Base-by-base conservation (phyloP, 1,140 invertebrate species). In the Gerris buenoi region DNA sequence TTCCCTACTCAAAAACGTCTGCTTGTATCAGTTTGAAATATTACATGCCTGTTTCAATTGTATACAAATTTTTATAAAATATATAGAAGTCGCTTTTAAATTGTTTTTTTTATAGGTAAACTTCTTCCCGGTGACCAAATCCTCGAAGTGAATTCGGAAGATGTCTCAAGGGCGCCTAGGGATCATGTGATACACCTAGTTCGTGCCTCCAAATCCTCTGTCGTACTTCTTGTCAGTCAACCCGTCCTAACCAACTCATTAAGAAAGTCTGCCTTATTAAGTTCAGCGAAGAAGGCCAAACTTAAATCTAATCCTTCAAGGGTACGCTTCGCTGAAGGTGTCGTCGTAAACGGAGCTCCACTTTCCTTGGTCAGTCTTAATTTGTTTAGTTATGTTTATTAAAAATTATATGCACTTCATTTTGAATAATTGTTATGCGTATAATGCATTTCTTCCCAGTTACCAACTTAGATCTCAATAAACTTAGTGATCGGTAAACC, bases 181-280 rank as follows among this genome's bases (percentile, higher is more conserved):
- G 91, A 95, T 77, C 88, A 91, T 77, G 93, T 95, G 27, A 95
- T 96, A 64, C 85, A 92, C 59, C 79, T 93, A 73, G 90, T 96
- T 22, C 82, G 91, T 25, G 87, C 89, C 0, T 92, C 90, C 75
- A 80, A 86, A 46, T 81, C 88, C 5, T 83, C 83, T 22, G 90
- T 95, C 0, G 82, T 81, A 58, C 77, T 95, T 23, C 82, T 86
- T 10, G 91, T 93, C 1, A 91, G 90, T 74, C 91, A 94, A 75
- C 91, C 91, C 0, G 84, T 86, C 1, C 80, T 85, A 67, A 85
- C 85, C 72, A 82, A 85, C 73, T 82, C 83, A 1, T 78, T 79
- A 2, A 74, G 89, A 60, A 89, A 93, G 74, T 93, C 91, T 1
- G 90, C 91, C 0, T 78, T 95, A 0, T 79, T 94, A 2, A 93